phyloP scores from a whole-genome alignment of 2,888 invertebrate species.

The Agriotes lineatus region DNA sequence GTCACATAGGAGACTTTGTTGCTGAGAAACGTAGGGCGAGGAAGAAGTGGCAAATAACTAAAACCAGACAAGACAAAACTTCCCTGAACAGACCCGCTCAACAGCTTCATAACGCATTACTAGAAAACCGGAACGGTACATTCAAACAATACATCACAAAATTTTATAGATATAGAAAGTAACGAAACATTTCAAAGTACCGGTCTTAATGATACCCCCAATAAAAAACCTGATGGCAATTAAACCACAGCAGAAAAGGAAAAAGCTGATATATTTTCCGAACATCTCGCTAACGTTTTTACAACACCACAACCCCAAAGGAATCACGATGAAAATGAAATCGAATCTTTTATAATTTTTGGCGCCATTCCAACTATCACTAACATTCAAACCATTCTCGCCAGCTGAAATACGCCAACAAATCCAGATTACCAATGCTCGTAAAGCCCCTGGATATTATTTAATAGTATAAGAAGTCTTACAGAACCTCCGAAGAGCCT shows the following conservation, averaged over 20 bases:
- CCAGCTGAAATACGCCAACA: background rate
- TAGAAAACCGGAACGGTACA: background rate
- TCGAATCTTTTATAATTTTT: background rate
- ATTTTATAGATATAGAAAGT: background rate
- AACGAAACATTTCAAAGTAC: background rate
- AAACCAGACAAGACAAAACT: background rate
- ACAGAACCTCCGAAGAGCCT: background rate
- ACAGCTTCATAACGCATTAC: background rate
- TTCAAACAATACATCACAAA: background rate
- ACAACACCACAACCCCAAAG: background rate
- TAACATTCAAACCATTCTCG: no score
- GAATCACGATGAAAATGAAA: background rate
- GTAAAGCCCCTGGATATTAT: background rate
- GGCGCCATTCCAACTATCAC: no score
- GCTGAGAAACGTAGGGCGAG: background rate
- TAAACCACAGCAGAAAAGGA: background rate
- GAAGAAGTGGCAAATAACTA: background rate
- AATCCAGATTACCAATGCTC: background rate
- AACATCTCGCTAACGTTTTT: background rate
- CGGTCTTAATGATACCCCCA: background rate
- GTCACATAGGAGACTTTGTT: background rate
- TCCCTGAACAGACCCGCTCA: background rate
- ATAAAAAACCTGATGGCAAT: constrained; percentile 1
- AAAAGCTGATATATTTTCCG: background rate
- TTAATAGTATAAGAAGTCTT: background rate